Evolutionary conservation across 2,113 vertebrate species (phyloP), one percentile per base, ranked within the genome.

Genomic region (Otolemur garnettii): DNA sequence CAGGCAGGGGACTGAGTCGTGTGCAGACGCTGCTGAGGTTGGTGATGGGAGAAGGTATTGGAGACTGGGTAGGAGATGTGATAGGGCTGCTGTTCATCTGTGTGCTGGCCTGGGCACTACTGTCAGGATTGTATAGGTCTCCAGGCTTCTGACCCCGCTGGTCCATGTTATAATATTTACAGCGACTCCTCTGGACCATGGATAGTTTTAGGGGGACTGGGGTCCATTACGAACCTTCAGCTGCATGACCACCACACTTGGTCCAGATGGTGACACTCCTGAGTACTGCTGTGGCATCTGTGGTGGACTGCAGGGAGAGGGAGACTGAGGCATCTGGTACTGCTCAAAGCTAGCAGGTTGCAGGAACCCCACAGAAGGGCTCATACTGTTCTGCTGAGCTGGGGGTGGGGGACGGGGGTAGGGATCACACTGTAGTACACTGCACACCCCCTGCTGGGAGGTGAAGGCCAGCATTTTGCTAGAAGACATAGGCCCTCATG

Each of bases 91-190:
- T 99, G 97, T 91, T 99, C 98, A 99, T 97, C 96, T 99, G 99
- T 82, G 99, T 99, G 97, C 96, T 99, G 98, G 98, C 99, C 99
- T 99, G 99, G 97, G 99, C 98, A 94, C 98, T 98, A 97, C 98
- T 98, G 92, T 99, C 99, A 19, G 99, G 98, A 97, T 97, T 99
- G 98, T 99, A 99, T 91, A 99, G 98, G 89, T 99, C 99, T 96
- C 99, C 99, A 71, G 99, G 99, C 93, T 99, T 99, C 98, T 99
- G 99, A 69, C 99, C 98, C 96, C 99, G 98, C 97, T 99, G 99
- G 97, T 99, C 99, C 98, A 99, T 98, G 96, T 99, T 99, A 98
- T 99, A 99, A 98, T 99, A 99, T 98, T 99, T 99, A 99, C 99
- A 99, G 87, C 99, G 99, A 98, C 99, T 99, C 99, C 99, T 99